Conservation (phyloP, 1,140 invertebrate genomes). For the Trichomalopsis sarcophagae region DNA sequence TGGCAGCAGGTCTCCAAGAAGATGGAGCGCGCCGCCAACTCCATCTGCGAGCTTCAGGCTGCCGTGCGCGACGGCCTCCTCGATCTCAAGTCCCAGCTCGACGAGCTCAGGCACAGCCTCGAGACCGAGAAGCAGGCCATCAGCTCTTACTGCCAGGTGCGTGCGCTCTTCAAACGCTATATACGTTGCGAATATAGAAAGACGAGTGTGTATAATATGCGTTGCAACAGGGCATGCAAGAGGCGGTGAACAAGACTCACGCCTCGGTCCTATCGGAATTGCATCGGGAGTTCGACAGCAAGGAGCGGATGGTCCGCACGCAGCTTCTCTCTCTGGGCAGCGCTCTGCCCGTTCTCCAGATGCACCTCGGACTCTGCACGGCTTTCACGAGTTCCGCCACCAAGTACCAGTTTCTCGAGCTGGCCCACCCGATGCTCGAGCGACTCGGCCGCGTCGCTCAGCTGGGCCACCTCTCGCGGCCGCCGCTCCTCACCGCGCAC, state of each 20-base stretch:
- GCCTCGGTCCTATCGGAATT: constrained; percentile 79
- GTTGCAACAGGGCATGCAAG: constrained; percentile 71
- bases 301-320: constrained; percentile 79
- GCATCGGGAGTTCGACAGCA: constrained; percentile 81
- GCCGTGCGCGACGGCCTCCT: constrained; percentile 80
- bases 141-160: constrained; percentile 80
- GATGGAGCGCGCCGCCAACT: constrained; percentile 77
- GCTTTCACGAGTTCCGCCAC: constrained; percentile 81
- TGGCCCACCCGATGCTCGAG: constrained; percentile 81
- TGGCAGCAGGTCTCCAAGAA: constrained; percentile 81
- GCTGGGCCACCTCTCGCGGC: constrained; percentile 80
- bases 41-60: constrained; percentile 78
- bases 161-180: neutral
- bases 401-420: constrained; percentile 83
- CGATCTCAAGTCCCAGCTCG: constrained; percentile 80
- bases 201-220: too few relatives aligned
- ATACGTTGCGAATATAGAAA: too few relatives aligned
- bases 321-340: constrained; percentile 78
- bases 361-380: constrained; percentile 81
- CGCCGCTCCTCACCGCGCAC: constrained; percentile 64
- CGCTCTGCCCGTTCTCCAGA: constrained; percentile 80
- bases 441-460: constrained; percentile 79
- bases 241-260: constrained; percentile 81
- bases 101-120: constrained; percentile 80
- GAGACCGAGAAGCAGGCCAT: constrained; percentile 81